These are phyloP conservation scores for Theonella swinhoei DNA, from an alignment of 37 sponge, comb jelly and placozoan species.

Conservation along the genomic window DNA sequence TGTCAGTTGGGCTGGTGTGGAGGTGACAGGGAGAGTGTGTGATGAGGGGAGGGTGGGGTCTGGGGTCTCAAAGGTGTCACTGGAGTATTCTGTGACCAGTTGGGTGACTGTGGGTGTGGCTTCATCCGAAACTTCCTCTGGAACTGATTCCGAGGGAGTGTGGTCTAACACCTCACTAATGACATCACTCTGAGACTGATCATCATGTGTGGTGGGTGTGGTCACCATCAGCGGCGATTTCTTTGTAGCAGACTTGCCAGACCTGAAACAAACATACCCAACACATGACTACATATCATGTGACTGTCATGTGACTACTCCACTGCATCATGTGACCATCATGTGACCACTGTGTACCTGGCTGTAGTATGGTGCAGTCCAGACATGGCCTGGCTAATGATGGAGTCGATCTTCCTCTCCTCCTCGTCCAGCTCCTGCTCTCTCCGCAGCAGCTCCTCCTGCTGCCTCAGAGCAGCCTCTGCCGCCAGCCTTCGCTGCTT, in stretches of 20 bases:
- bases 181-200: neutral
- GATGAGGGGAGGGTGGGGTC: conserved; percentile 3
- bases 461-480: conserved; percentile 45
- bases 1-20: too few relatives aligned
- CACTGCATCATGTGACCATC: neutral
- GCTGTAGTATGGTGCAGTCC: too few relatives aligned
- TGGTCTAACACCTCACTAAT: neutral
- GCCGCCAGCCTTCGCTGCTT: conserved; percentile 39
- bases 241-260: neutral
- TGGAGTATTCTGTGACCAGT: conserved; percentile 7
- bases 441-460: conserved; percentile 61
- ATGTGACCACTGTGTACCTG: neutral
- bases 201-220: neutral
- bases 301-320: neutral
- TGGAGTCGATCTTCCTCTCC: conserved; percentile 33
- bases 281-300: neutral
- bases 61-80: conserved; percentile 42
- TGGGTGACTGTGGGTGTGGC: neutral
- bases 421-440: conserved; percentile 48
- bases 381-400: conserved; percentile 25
- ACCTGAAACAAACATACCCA: neutral
- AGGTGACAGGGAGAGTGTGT: conserved; percentile 1
- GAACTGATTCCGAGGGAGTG: conserved; percentile 12
- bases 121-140: conserved; percentile 17
- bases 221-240: neutral